Conservation (phyloP, 1,140 invertebrate genomes). For the Goniozus legneri region DNA sequence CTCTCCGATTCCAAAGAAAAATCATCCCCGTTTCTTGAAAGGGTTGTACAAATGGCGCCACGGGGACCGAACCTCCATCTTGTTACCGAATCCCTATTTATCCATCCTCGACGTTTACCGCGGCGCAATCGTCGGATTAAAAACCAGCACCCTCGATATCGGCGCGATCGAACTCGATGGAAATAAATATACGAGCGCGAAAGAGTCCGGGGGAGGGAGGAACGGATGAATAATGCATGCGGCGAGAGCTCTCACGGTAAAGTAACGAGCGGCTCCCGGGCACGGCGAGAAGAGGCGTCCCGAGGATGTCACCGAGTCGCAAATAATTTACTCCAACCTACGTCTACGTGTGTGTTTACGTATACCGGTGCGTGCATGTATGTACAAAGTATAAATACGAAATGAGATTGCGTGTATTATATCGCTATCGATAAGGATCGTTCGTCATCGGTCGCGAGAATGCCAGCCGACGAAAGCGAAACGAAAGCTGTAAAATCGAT, state of each 20-base stretch:
- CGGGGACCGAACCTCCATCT: constrained; percentile 11
- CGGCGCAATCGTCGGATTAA: constrained; percentile 24
- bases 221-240: constrained; percentile 27
- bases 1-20: constrained; percentile 5
- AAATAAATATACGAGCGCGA: constrained; percentile 31
- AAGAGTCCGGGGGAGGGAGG: constrained; percentile 16
- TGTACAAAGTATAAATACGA: too few relatives aligned
- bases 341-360: too few relatives aligned
- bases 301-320: constrained; percentile 15
- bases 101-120: constrained; percentile 1
- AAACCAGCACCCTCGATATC: constrained; percentile 21
- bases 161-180: constrained; percentile 7
- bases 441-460: too few relatives aligned
- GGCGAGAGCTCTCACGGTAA: constrained; percentile 18
- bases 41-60: constrained; percentile 8
- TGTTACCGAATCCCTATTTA: constrained; percentile 22
- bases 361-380: too few relatives aligned
- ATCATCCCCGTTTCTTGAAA: constrained; percentile 5
- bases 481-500: background rate
- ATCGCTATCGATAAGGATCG: too few relatives aligned
- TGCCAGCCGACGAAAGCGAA: too few relatives aligned
- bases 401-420: too few relatives aligned
- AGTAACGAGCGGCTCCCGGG: constrained; percentile 21
- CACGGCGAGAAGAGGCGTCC: background rate
- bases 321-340: constrained; percentile 24